These are phyloP conservation scores for Notolabrus celidotus DNA, from an alignment of 2,797 vertebrate species.

Conservation along the genomic window DNA sequence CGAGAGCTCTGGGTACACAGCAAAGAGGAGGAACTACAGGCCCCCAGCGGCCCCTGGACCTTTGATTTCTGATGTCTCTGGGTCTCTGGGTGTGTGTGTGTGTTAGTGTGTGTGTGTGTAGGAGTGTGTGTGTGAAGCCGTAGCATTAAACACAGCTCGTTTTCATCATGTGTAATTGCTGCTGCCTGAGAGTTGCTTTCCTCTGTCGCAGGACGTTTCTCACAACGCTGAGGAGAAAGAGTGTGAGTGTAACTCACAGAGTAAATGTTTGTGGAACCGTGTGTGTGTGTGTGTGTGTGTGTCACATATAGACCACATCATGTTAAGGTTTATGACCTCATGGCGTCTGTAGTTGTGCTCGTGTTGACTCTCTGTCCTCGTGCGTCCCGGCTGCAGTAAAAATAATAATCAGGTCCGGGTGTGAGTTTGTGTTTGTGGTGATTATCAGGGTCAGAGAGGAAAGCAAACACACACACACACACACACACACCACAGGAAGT, in stretches of 20 bases:
- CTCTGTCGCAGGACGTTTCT: constrained; percentile 14
- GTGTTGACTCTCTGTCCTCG: background rate
- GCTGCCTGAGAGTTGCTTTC: constrained; percentile 10
- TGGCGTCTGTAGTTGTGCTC: background rate
- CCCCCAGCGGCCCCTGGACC: constrained; percentile 60
- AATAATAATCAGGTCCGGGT: constrained; percentile 1
- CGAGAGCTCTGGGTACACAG: constrained; percentile 51
- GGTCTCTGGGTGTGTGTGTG: background rate
- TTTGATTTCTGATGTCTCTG: constrained; percentile 72
- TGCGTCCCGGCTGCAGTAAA: background rate
- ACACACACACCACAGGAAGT: no score
- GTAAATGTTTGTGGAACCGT: constrained; percentile 1
- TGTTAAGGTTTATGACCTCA: no score
- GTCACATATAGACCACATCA: no score
- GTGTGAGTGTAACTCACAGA: background rate
- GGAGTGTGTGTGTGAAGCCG: constrained; percentile 28
- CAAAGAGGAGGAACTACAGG: constrained; percentile 45
- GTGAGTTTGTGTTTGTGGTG: constrained; percentile 9
- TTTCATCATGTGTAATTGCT: constrained; percentile 46
- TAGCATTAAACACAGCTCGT: constrained; percentile 31
- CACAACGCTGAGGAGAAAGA: background rate
- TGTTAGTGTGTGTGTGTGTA: constrained; percentile 26
- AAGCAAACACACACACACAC: constrained; percentile 9
- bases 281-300: constrained; percentile 4
- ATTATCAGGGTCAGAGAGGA: constrained; percentile 8